Base-by-base conservation (phyloP, 2,888 invertebrate genomes). In the Koerneria pararmatus region DNA sequence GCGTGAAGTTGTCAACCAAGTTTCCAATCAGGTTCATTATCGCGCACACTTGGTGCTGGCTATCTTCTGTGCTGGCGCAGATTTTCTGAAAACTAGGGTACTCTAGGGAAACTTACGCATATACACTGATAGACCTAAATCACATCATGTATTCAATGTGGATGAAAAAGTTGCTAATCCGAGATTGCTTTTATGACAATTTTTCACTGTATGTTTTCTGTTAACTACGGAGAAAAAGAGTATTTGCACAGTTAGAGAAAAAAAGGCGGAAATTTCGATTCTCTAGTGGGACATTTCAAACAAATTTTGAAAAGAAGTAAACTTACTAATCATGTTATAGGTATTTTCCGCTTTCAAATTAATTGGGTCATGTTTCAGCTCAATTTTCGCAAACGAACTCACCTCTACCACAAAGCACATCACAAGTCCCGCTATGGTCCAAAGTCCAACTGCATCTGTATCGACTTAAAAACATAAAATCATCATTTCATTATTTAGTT, bases 1-100 rank as follows among this genome's bases (percentile, higher is more conserved):
- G 97, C 0, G 95, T 95, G 86, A 97, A 97, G 87, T 98, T 98
- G 85, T 97, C 97, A 73, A 97, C 92, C 11, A 92, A 90, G 85
- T 98, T 98, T 2, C 97, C 95, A 86, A 94, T 87, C 75, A 97
- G 87, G 86, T 97, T 97, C 75, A 97, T 87, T 85, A 95, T 95
- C 0, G 95, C 97, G 1, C 92, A 89, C 69, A 92, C 78, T 85
- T 75, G 68, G 34, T 78, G 77, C 68, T 78, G 75, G 54, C 71
- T 70, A 65, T 78, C 76, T 62, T 77, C 78, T 0, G 75, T 73
- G 1, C 71, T 69, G 11, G 74, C 70, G 56, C 71, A 71, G 5
- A 73, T 53, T 56, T 64, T n/a, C 1, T 8, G 31, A 2, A 2
- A 22, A 61, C 8, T 53, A n/a, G n/a, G n/a, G n/a, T n/a, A n/a